Evolutionary conservation across 1,140 invertebrate species (phyloP).

Genomic region (Leguminivora glycinivorella): DNA sequence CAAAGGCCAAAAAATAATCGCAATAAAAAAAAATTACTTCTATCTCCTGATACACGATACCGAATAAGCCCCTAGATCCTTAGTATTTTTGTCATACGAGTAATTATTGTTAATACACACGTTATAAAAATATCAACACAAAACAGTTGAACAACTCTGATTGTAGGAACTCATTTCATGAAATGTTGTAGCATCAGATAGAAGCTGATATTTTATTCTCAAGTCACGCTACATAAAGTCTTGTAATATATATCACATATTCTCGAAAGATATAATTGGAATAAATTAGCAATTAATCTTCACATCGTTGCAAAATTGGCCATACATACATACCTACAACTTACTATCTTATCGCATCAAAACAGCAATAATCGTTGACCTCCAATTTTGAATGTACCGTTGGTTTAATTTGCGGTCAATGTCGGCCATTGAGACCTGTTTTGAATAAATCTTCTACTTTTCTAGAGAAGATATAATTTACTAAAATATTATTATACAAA

Average conservation of each 20-base stretch:
- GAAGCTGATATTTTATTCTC: background rate
- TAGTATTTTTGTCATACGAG: too few species aligned
- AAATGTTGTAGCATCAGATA: background rate
- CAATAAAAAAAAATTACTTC: too few species aligned
- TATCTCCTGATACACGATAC: too few species aligned
- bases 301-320: background rate
- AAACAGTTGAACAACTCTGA: background rate
- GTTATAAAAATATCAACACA: too few species aligned
- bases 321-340: background rate
- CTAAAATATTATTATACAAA: too few species aligned
- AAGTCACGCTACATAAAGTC: background rate
- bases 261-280: background rate
- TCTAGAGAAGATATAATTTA: too few species aligned
- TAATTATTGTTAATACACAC: too few species aligned
- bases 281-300: constrained; percentile 4
- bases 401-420: constrained; percentile 16
- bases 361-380: constrained; percentile 16
- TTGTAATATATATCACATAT: background rate
- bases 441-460: background rate
- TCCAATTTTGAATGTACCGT: constrained; percentile 14
- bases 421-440: constrained; percentile 1
- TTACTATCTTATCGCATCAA: constrained; percentile 22
- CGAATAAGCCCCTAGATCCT: too few species aligned
- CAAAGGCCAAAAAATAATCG: too few species aligned
- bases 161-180: background rate